Evolutionary conservation across 2,888 invertebrate genomes (phyloP), one percentile per base, ranked within the genome.

Genomic region (Panopea generosa): DNA sequence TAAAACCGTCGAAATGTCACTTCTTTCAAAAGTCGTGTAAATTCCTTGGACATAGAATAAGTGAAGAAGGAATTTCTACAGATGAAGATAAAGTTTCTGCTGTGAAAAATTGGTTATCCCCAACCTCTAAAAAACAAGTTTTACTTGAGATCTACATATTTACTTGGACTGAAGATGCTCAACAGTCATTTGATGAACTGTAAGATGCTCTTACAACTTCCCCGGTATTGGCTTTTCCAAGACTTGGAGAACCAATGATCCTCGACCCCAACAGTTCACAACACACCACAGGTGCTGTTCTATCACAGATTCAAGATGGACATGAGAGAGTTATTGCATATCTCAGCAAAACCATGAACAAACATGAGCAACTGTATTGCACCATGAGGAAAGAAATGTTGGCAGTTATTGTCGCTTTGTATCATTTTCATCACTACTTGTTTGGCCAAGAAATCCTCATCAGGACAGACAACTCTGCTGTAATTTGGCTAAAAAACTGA

Each of bases 1-100:
- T 80, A 7, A 77, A 74, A 38, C 77, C 66, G 27, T 57, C 56
- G 11, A 85, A 85, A 38, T 84, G 84, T 55, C 0, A 20, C 1
- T 74, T 83, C 40, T 72, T 78, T 16, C 50, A 69, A 27, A 59
- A 60, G 16, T 11, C 65, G 29, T 59, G 66, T 9, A 55, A 40
- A 20, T 83, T 74, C 27, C 47, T 78, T 22, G 82, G 78, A 3
- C 76, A 82, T 55, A 56, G 70, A 2, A 65, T 78, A 16, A 70
- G 73, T 1, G 65, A 66, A 59, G 29, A 73, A 14, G 78, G 82
- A 11, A 55, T 80, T 9, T n/a, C 49, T 16, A 72, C 72, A 20
- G 77, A 82, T 55, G 75, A 71, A 26, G 66, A 50, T 14, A 81
- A 81, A 22, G 27, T 69, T n/a, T 45, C 27, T 1, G 67, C 66